Percentiles rank a stretch among this genome's conserved stretches.
These are phyloP conservation scores for Cichlasoma orientale DNA, from an alignment of 2,797 vertebrate species.

Conservation along the genomic window DNA sequence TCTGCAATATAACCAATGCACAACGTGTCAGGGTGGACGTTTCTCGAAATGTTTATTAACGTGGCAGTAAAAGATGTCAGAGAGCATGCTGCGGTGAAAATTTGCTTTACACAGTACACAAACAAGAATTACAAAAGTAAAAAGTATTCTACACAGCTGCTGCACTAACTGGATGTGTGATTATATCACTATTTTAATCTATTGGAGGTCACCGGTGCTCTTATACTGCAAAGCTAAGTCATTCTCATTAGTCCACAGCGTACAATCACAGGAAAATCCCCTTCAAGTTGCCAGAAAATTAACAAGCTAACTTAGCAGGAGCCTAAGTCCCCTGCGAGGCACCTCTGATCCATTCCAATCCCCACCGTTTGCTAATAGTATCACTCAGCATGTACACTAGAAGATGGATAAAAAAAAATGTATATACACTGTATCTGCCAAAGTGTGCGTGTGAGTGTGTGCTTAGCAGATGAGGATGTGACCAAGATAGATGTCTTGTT, in stretches of 20 bases:
- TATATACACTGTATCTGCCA: conserved; percentile 12
- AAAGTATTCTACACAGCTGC: neutral
- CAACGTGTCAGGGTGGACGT: neutral
- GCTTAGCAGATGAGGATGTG: neutral
- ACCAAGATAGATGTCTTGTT: conserved; percentile 24
- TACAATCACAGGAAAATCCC: conserved; percentile 42
- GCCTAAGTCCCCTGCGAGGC: conserved; percentile 51
- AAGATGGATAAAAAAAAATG: conserved; percentile 35
- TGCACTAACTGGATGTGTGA: neutral
- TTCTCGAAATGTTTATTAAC: neutral
- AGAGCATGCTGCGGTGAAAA: neutral
- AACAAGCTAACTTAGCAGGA: conserved; percentile 61
- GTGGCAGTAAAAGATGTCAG: neutral
- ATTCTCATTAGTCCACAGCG: conserved; percentile 49
- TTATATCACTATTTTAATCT: conserved; percentile 17
- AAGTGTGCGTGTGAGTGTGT: neutral
- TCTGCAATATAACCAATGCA: neutral
- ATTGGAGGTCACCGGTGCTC: conserved; percentile 17
- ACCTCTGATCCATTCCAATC: conserved; percentile 69
- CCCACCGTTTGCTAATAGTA: conserved; percentile 60
- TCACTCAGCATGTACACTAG: conserved; percentile 53
- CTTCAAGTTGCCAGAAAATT: conserved; percentile 38
- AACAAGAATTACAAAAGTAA: neutral
- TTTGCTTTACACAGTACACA: neutral
- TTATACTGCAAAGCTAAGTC: conserved; percentile 30